Evolutionary conservation across 2,797 vertebrate species (phyloP).

Genomic region (Enteromius radiatus): DNA sequence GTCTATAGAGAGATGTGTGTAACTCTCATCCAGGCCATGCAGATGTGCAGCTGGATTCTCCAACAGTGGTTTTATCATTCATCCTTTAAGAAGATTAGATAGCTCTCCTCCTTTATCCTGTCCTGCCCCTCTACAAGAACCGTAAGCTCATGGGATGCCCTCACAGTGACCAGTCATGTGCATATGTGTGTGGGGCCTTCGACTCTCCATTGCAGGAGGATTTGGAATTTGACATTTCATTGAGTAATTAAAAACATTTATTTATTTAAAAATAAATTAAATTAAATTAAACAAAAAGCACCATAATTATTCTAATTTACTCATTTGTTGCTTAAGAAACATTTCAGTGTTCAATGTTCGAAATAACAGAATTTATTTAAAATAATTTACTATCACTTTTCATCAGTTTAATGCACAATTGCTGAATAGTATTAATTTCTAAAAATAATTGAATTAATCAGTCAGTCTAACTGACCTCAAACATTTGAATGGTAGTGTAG

Average conservation of each 20-base stretch:
- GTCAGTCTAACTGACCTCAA: neutral
- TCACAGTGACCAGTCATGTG: neutral
- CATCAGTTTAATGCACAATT: neutral
- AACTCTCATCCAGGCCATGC: neutral
- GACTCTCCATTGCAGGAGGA: no score
- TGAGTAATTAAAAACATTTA: no score
- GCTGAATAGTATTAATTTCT: neutral
- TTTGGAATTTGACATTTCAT: no score
- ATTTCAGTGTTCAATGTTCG: neutral
- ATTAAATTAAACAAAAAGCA: no score
- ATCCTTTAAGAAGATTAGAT: constrained; percentile 18
- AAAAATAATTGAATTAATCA: neutral
- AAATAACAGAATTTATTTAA: neutral
- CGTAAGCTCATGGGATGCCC: neutral
- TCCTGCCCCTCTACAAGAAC: neutral
- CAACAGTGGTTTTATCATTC: constrained; percentile 12
- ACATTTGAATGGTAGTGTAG: neutral
- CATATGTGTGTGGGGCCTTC: neutral
- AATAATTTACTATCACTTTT: neutral
- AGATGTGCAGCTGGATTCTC: constrained; percentile 9
- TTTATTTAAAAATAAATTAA: no score
- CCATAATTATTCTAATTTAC: neutral
- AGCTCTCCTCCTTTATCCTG: neutral
- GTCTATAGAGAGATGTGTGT: neutral
- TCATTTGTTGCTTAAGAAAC: neutral